Evolutionary conservation across 1,140 invertebrate species (phyloP).

Genomic region (Formica selysi): DNA sequence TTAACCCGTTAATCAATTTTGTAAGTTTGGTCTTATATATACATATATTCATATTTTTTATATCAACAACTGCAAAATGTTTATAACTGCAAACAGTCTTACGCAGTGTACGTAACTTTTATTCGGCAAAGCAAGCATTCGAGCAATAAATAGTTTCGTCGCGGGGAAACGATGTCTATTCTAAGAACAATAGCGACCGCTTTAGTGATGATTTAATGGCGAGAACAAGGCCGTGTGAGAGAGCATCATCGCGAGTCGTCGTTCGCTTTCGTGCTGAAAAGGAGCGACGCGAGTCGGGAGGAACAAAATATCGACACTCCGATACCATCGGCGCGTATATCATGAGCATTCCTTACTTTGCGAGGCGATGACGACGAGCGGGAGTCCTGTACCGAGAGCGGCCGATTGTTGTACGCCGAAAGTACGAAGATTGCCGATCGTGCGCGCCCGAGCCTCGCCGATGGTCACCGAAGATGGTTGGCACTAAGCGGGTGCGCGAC

Average conservation of each 20-base stretch:
- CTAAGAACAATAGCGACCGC: conserved; percentile 16
- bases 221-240: background rate
- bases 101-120: background rate
- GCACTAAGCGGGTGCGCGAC: conserved; percentile 29
- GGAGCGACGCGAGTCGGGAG: background rate
- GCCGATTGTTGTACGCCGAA: conserved; percentile 25
- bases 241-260: conserved; percentile 4
- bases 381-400: background rate
- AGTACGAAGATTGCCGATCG: conserved; percentile 43
- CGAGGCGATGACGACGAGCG: background rate
- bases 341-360: conserved; percentile 26
- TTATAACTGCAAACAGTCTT: too few species aligned
- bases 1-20: too few species aligned
- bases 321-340: conserved; percentile 1
- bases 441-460: background rate
- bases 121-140: background rate
- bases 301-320: conserved; percentile 26
- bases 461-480: conserved; percentile 25
- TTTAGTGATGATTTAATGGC: background rate
- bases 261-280: background rate
- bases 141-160: conserved; percentile 1
- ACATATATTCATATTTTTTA: background rate
- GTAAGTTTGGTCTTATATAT: background rate
- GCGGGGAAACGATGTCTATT: background rate
- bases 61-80: background rate